Evolutionary conservation across 2,888 invertebrate genomes (phyloP).

Genomic region (Iphiclides podalirius): DNA sequence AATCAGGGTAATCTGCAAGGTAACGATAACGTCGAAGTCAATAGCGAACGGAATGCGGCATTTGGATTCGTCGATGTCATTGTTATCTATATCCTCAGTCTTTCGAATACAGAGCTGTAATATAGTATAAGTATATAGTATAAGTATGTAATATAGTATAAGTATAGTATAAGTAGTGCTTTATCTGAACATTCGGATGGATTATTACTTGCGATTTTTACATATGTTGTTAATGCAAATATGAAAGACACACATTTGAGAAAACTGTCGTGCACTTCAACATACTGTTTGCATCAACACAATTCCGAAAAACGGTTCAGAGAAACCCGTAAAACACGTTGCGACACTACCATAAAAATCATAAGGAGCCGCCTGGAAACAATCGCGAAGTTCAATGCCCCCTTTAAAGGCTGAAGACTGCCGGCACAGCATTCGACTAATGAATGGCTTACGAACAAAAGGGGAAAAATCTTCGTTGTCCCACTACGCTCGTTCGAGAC

Average conservation of each 20-base stretch:
- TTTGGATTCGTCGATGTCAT: neutral
- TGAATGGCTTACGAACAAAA: conserved; percentile 73
- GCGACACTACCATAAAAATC: conserved; percentile 36
- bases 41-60: neutral
- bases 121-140: too few species aligned
- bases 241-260: neutral
- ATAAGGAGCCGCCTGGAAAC: conserved; percentile 48
- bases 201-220: too few species aligned
- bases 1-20: neutral
- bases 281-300: conserved; percentile 31
- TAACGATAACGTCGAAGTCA: neutral
- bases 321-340: conserved; percentile 68
- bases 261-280: conserved; percentile 2
- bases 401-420: conserved; percentile 58
- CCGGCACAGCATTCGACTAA: conserved; percentile 64
- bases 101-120: neutral
- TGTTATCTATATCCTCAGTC: neutral
- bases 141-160: too few species aligned
- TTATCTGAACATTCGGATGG: too few species aligned
- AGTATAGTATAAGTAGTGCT: neutral
- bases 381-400: conserved; percentile 66
- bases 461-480: conserved; percentile 48
- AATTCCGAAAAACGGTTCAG: conserved; percentile 45
- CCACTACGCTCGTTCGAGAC: neutral
- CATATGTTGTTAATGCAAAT: neutral